phyloP scores from a whole-genome alignment of 2,113 vertebrate species.

The Coptodon bakossiorum region DNA sequence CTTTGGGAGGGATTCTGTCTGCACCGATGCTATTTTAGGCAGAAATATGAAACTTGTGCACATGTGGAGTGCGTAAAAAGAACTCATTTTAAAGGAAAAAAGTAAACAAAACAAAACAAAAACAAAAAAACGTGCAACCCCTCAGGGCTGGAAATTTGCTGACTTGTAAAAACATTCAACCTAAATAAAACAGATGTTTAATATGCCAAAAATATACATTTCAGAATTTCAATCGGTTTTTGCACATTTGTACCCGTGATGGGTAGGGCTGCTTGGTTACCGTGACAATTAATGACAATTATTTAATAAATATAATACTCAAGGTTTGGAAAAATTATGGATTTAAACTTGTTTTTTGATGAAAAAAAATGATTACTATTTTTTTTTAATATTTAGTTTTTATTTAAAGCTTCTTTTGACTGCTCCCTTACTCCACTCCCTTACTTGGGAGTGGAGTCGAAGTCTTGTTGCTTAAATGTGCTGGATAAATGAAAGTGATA shows the following conservation, averaged over 20 bases:
- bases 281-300: not conserved
- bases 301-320: not conserved
- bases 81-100: not conserved
- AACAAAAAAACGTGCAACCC: not conserved
- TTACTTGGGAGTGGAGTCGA: accelerated
- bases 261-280: not conserved
- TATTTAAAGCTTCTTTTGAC: not conserved
- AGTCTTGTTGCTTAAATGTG: not conserved
- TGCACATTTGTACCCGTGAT: not conserved
- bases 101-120: not conserved
- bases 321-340: not conserved
- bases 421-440: not conserved
- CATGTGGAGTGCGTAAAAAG: not conserved
- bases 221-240: accelerated
- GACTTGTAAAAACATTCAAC: not conserved
- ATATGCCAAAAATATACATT: not conserved
- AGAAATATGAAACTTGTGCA: not conserved
- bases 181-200: not conserved
- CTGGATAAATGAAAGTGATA: not conserved
- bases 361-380: not conserved
- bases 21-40: not conserved
- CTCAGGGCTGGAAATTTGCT: not conserved
- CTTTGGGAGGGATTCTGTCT: not conserved
- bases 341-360: not conserved
- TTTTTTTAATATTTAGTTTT: not conserved